Conservation (phyloP, 2,888 invertebrate species). For the Acronicta aceris region DNA sequence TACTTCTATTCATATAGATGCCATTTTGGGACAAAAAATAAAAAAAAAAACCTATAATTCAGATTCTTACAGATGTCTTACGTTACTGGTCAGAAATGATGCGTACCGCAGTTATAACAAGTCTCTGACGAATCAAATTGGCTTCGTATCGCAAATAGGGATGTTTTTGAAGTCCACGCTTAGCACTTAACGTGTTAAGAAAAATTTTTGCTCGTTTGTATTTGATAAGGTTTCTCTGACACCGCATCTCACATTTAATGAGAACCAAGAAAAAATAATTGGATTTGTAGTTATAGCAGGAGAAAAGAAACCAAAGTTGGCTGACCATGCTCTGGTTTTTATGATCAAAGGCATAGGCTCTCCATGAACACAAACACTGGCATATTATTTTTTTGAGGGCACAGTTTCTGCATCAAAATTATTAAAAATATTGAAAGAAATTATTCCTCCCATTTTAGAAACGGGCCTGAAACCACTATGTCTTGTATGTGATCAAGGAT, state of each 20-base stretch:
- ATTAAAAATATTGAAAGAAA: slow-evolving; percentile 44
- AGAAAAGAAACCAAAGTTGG: slow-evolving; percentile 21
- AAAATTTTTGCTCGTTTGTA: slow-evolving; percentile 41
- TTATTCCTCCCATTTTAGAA: slow-evolving; percentile 31
- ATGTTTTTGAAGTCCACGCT: no score
- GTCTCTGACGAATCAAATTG: no score
- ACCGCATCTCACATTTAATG: slow-evolving; percentile 33
- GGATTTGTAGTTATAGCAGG: slow-evolving; percentile 42
- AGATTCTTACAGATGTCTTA: no score
- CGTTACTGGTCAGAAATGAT: slow-evolving; percentile 1
- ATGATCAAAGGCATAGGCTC: slow-evolving; percentile 47
- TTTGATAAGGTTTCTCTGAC: slow-evolving; percentile 52
- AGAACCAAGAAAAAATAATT: slow-evolving; percentile 30
- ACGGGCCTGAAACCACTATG: slow-evolving; percentile 42
- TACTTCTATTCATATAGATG: no score
- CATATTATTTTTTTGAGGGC: slow-evolving; percentile 55
- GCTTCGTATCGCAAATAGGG: no score
- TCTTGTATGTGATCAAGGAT: slow-evolving; percentile 51
- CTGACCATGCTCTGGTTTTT: slow-evolving; percentile 52
- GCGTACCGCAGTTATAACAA: neutral
- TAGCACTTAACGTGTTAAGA: slow-evolving; percentile 5
- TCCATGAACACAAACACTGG: slow-evolving; percentile 39
- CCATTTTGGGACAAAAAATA: no score
- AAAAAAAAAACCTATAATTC: no score
- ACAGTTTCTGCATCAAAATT: slow-evolving; percentile 39